Evolutionary conservation across 2,113 vertebrate species (phyloP).

Genomic region (Clarias gariepinus): DNA sequence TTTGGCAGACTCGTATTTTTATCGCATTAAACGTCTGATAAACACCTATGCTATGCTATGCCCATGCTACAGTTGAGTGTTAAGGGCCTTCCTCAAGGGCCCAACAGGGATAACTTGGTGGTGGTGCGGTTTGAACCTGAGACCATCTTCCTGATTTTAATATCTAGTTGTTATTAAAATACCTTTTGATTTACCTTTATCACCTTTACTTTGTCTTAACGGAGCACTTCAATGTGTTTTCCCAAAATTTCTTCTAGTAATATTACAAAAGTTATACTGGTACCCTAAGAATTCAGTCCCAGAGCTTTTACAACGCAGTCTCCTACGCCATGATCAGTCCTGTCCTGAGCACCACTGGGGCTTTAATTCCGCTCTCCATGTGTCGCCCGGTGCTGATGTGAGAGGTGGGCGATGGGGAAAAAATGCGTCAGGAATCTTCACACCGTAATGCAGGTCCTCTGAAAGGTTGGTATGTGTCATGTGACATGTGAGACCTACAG

Average conservation of each 20-base stretch:
- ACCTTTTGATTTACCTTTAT: too few relatives aligned
- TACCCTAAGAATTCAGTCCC: background rate
- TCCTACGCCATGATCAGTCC: background rate
- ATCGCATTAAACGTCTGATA: too few relatives aligned
- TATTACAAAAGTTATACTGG: too few relatives aligned
- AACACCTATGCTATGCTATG: too few relatives aligned
- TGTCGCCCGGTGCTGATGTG: background rate
- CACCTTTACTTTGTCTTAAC: background rate
- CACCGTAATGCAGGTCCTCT: background rate
- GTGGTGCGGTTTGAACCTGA: too few relatives aligned
- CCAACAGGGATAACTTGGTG: too few relatives aligned
- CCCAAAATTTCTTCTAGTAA: background rate
- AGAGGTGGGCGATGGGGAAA: background rate
- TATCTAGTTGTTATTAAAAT: too few relatives aligned
- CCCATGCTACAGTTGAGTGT: too few relatives aligned
- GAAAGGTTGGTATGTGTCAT: background rate
- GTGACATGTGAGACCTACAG: slow-evolving; percentile 12
- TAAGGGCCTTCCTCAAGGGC: too few relatives aligned
- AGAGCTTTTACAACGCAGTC: background rate
- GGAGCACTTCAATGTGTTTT: background rate
- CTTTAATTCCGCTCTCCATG: background rate
- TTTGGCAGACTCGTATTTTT: too few relatives aligned
- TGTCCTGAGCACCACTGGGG: background rate
- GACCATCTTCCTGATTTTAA: too few relatives aligned
- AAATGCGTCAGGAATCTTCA: background rate